Conservation (phyloP, 2,888 invertebrate genomes). For the Nomada hirtipes region DNA sequence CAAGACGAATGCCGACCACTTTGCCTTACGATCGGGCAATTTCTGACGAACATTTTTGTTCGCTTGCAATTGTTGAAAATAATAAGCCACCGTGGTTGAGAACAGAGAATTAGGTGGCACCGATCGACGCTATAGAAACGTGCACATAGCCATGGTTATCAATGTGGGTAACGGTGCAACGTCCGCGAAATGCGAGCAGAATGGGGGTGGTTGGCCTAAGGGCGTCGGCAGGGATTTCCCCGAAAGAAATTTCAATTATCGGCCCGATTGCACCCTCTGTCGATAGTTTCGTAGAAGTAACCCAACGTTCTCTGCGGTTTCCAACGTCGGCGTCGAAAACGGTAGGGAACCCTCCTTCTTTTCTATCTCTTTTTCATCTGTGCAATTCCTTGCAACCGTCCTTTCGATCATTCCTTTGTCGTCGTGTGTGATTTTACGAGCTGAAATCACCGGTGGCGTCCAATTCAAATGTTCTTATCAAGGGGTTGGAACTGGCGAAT, state of each 20-base stretch:
- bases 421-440: neutral
- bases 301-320: slow-evolving; percentile 59
- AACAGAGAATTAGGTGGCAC: neutral
- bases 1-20: no score
- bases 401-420: neutral
- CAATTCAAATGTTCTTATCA: neutral
- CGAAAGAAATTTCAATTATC: slow-evolving; percentile 75
- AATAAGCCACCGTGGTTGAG: no score
- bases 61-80: no score
- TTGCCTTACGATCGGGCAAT: no score
- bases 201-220: slow-evolving; percentile 48
- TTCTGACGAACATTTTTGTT: no score
- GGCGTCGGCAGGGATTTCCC: slow-evolving; percentile 58
- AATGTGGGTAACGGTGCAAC: slow-evolving; percentile 66
- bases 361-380: neutral
- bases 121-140: slow-evolving; percentile 37
- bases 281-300: slow-evolving; percentile 64
- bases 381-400: neutral
- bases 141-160: slow-evolving; percentile 21
- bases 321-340: slow-evolving; percentile 29
- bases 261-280: slow-evolving; percentile 52
- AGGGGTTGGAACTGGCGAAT: neutral
- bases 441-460: slow-evolving; percentile 14
- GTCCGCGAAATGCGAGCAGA: slow-evolving; percentile 62
- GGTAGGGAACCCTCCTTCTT: slow-evolving; percentile 29